Evolutionary conservation across 2,797 vertebrate genomes (phyloP).

Genomic region (Enteromius argenteus): DNA sequence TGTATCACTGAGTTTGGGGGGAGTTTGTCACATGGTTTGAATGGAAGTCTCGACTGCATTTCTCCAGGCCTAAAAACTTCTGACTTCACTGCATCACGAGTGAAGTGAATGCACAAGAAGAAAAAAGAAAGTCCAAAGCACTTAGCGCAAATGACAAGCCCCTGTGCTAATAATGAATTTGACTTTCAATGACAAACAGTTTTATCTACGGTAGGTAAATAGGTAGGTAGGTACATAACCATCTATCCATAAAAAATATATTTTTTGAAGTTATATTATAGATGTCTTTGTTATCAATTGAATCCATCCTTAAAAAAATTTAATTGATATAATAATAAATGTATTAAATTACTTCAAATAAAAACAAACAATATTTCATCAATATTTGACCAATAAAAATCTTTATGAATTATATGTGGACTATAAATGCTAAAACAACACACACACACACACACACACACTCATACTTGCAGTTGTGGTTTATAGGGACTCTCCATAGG

Average conservation of each 20-base stretch:
- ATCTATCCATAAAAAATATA: not conserved
- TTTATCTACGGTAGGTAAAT: not conserved
- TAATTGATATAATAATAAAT: not conserved
- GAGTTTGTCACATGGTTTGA: slow-evolving; percentile 14
- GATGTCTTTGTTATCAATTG: not conserved
- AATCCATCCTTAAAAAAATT: not conserved
- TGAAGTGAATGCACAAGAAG: not conserved
- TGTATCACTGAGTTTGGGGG: not conserved
- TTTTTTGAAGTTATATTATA: not conserved
- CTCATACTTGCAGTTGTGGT: not conserved
- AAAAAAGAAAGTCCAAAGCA: not conserved
- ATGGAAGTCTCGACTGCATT: slow-evolving; percentile 18
- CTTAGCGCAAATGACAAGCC: not conserved
- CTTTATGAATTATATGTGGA: slow-evolving; percentile 30
- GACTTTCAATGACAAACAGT: not conserved
- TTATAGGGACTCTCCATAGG: no score
- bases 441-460: not conserved
- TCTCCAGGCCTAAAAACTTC: slow-evolving; percentile 1
- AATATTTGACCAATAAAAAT: slow-evolving; percentile 53
- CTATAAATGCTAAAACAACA: not conserved
- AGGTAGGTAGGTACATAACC: not conserved
- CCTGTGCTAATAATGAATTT: not conserved
- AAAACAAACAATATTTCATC: slow-evolving; percentile 41
- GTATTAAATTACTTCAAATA: not conserved
- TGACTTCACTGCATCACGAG: not conserved